phyloP scores from a whole-genome alignment of 2,888 invertebrate genomes.

The Thymelicus sylvestris region DNA sequence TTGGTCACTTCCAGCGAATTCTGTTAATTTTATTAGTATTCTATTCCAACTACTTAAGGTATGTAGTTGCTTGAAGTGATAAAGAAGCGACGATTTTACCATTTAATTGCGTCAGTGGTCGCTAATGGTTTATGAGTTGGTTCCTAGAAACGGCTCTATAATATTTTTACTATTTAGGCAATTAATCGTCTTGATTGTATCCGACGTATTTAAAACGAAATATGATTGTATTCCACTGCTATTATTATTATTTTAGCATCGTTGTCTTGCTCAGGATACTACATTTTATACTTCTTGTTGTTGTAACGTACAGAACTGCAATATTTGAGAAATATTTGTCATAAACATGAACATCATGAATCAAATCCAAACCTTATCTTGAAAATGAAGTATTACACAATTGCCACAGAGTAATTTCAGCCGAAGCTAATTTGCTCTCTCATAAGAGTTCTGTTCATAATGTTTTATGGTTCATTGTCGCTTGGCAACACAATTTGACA shows the following conservation, averaged over 20 bases:
- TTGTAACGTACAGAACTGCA: too few species aligned
- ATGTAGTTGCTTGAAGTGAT: not conserved
- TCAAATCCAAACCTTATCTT: not conserved
- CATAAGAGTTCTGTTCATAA: not conserved
- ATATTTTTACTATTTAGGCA: too few species aligned
- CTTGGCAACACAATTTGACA: constrained; percentile 6
- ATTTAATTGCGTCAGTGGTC: constrained; percentile 45
- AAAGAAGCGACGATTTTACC: constrained; percentile 27
- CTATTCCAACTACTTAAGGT: not conserved
- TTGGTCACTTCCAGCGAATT: not conserved
- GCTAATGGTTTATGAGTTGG: constrained; percentile 22
- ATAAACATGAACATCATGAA: too few species aligned
- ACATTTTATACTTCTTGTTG: too few species aligned
- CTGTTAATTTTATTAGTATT: not conserved
- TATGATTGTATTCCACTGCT: too few species aligned
- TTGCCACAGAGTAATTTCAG: not conserved
- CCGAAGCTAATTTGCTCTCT: not conserved
- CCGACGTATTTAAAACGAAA: too few species aligned
- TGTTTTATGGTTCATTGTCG: not conserved
- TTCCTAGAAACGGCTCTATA: constrained; percentile 4
- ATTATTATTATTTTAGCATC: too few species aligned
- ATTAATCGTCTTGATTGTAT: too few species aligned
- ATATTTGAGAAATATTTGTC: too few species aligned
- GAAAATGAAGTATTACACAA: not conserved
- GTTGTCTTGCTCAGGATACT: too few species aligned